Base-by-base conservation (phyloP, 2,888 invertebrate species). In the Drosophila antonietae region DNA sequence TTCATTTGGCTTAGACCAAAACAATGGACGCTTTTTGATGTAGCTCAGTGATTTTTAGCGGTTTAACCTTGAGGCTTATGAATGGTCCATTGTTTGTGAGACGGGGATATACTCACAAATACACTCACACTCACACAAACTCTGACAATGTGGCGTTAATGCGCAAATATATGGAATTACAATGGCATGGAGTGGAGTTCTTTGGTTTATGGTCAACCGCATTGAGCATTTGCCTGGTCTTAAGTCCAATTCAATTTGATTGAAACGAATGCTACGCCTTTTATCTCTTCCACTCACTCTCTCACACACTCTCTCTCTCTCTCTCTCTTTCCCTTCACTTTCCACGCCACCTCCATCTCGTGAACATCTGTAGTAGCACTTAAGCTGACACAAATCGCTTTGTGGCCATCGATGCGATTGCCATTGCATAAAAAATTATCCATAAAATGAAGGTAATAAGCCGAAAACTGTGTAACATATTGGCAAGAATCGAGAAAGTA, bases 41-140 rank as follows among this genome's bases (percentile, higher is more conserved):
- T 83, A 74, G 80, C 68, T 79, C 88, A 89, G 84, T 84, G 84
- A 89, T 89, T 81, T 87, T 84, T 81, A 84, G 89, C 88, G 80
- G 84, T 68, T 84, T 87, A 89, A 89, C 84, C 84, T 84, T 84
- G 77, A 64, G 72, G 73, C 78, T 83, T 78, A 84, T 84, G 81
- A 83, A 88, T 88, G 84, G 43, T 31, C 78, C 83, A 88, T 88
- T 86, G 88, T 78, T 23, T 57, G 47, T 14, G 6, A 18, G 31
- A 9, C 28, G 39, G 37, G 15, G 53, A 5, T 15, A 53, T 37
- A 20, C 33, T 20, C 23, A 52, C 14, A 28, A 28, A 28, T 28
- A 18, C 51, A 35, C 35, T 20, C 3, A 20, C 52, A 23, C 37
- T 14, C 33, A 35, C 7, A 18, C 35, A 53, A 15, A 2, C 9